Conservation (phyloP, 2,797 vertebrate species). For the Xerus rutilus region DNA sequence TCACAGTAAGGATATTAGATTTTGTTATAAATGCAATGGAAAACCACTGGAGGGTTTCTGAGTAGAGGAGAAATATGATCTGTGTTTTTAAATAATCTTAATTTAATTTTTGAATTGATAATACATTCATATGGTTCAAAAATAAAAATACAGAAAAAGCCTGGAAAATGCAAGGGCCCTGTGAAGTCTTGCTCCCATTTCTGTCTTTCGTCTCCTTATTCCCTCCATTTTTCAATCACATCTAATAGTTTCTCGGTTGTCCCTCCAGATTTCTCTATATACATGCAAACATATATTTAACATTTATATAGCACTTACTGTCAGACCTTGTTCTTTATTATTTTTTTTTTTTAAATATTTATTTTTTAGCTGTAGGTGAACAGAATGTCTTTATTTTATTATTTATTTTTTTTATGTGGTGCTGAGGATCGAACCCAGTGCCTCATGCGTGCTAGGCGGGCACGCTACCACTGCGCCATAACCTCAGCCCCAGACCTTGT, state of each 20-base stretch:
- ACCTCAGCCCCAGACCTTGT: not conserved
- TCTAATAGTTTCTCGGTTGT: not conserved
- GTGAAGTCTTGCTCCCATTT: not conserved
- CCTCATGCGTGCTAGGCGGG: too few relatives aligned
- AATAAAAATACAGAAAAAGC: conserved; percentile 18
- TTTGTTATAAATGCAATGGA: conserved; percentile 7
- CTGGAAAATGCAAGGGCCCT: not conserved
- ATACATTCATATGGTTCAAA: not conserved
- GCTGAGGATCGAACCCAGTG: too few relatives aligned
- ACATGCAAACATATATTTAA: conserved; percentile 33
- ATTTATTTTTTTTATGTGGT: too few relatives aligned
- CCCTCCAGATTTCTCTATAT: conserved; percentile 14
- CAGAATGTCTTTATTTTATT: too few relatives aligned
- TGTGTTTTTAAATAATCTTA: conserved; percentile 41
- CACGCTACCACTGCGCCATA: too few relatives aligned
- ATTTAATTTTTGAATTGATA: conserved; percentile 34
- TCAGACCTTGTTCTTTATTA: not conserved
- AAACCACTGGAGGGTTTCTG: conserved; percentile 1
- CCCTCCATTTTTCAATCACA: not conserved
- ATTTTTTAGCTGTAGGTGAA: too few relatives aligned
- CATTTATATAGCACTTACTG: not conserved
- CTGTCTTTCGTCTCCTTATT: not conserved
- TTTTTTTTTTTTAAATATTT: too few relatives aligned
- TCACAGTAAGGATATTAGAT: not conserved
- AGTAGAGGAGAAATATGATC: not conserved